Conservation (phyloP, 2,113 vertebrate genomes). For the Paradoxurus hermaphroditus region DNA sequence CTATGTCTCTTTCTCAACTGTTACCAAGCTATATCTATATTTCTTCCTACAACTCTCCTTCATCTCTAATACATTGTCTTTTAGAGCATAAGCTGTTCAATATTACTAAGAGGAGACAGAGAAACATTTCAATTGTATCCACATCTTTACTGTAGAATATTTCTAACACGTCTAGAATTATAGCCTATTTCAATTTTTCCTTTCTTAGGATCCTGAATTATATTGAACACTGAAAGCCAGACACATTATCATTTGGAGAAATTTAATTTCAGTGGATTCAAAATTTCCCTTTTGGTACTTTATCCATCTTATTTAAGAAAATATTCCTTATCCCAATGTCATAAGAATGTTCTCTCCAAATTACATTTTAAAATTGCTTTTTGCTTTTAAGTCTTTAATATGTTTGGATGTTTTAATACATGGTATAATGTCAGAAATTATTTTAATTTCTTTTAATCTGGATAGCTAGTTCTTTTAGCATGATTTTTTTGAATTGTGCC, state of each 20-base stretch:
- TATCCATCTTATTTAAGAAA: neutral
- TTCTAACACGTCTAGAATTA: neutral
- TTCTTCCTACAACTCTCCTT: neutral
- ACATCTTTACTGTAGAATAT: neutral
- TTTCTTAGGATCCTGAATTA: neutral
- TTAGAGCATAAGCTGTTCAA: neutral
- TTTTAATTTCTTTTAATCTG: constrained; percentile 4
- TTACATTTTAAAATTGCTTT: neutral
- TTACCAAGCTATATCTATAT: neutral
- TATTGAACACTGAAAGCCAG: neutral
- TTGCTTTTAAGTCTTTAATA: neutral
- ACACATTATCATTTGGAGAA: neutral
- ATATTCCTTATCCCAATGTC: neutral
- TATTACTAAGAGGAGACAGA: neutral
- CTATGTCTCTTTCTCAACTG: neutral
- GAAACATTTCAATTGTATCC: neutral
- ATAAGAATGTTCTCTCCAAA: neutral
- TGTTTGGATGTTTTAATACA: neutral
- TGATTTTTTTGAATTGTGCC: neutral
- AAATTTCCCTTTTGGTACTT: neutral
- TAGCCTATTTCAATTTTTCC: neutral
- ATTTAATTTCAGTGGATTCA: neutral
- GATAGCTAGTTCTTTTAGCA: neutral
- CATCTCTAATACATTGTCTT: neutral
- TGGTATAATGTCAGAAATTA: neutral